These are phyloP conservation scores for Nycticorax nycticorax DNA, from an alignment of 2,113 vertebrate species.

Conservation along the genomic window DNA sequence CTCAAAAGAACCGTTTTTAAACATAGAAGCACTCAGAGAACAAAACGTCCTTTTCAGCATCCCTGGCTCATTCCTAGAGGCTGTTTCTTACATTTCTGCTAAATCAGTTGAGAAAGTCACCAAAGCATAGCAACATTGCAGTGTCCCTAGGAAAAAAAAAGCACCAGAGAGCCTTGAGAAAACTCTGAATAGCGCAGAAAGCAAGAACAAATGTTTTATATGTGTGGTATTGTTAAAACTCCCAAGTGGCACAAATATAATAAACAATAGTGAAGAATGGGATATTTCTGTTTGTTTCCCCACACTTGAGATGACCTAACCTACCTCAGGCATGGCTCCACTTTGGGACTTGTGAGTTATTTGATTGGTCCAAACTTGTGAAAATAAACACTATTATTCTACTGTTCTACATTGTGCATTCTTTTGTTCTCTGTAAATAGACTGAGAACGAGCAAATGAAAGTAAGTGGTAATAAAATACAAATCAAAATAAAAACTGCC, in stretches of 20 bases:
- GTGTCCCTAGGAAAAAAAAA: not conserved
- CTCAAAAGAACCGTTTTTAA: not conserved
- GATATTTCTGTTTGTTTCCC: conserved; percentile 58
- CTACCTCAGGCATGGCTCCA: conserved; percentile 42
- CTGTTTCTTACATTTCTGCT: not conserved
- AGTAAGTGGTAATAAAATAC: conserved; percentile 40
- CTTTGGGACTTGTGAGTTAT: conserved; percentile 42
- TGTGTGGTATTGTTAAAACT: conserved; percentile 50
- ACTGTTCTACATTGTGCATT: conserved; percentile 31
- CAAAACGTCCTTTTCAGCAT: conserved; percentile 29
- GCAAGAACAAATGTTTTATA: conserved; percentile 54
- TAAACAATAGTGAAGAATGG: conserved; percentile 57
- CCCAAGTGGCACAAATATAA: conserved; percentile 32
- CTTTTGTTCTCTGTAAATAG: conserved; percentile 56
- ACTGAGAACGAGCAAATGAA: conserved; percentile 30
- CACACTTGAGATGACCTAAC: conserved; percentile 46
- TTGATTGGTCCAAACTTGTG: conserved; percentile 51
- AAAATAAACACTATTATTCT: conserved; percentile 65
- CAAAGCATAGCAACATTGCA: not conserved
- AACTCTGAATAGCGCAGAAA: conserved; percentile 38
- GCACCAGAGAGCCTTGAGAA: conserved; percentile 16
- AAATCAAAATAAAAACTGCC: conserved; percentile 13
- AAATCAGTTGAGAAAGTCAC: conserved; percentile 16
- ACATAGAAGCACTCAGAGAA: not conserved
- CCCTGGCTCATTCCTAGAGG: not conserved